These are phyloP conservation scores for Spheniscus humboldti DNA, from an alignment of 2,797 vertebrate species.

Conservation along the genomic window DNA sequence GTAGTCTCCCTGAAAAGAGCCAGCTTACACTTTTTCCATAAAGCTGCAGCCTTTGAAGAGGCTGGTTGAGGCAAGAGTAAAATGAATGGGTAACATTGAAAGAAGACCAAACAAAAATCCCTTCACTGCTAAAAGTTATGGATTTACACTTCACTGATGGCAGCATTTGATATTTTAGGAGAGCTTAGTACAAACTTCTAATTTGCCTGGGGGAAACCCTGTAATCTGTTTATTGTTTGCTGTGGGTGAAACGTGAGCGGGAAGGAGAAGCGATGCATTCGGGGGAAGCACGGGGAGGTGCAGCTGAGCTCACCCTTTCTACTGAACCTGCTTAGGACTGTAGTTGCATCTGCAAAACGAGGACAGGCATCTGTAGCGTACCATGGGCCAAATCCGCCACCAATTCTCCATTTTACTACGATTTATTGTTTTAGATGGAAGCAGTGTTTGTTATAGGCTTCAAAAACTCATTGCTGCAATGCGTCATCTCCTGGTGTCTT, in stretches of 20 bases:
- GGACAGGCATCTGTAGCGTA: neutral
- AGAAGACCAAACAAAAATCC: neutral
- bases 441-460: neutral
- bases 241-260: neutral
- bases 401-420: neutral
- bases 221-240: neutral
- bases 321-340: neutral
- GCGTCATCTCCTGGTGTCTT: neutral
- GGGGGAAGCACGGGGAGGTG: neutral
- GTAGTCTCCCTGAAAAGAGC: neutral
- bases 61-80: neutral
- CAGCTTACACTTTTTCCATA: no score
- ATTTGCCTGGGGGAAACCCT: neutral
- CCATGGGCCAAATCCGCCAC: rapidly evolving
- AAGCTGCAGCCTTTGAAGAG: neutral
- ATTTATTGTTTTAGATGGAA: neutral
- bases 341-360: neutral
- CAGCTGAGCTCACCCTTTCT: neutral
- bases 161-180: neutral
- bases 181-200: neutral
- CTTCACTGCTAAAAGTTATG: neutral
- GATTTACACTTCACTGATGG: neutral
- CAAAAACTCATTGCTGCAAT: neutral
- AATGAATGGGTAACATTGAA: rapidly evolving
- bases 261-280: rapidly evolving